Evolutionary conservation across 2,888 invertebrate species (phyloP).

Genomic region (Pristionchus arcanus): DNA sequence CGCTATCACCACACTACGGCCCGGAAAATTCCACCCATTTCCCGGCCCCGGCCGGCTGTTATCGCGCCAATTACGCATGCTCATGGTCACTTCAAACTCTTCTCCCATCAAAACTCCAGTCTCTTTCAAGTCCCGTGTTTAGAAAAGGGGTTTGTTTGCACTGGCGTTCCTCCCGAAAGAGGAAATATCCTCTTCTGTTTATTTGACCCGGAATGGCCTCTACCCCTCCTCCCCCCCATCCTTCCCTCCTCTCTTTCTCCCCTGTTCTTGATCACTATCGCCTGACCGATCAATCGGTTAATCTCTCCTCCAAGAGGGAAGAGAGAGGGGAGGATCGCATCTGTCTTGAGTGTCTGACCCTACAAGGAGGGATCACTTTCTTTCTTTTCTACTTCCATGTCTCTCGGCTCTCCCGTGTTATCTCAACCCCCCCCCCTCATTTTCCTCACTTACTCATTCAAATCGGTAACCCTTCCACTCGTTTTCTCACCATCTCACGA

Average conservation of each 20-base stretch:
- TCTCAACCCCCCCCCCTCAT: background rate
- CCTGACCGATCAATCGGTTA: slow-evolving; percentile 8
- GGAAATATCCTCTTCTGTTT: background rate
- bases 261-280: slow-evolving; percentile 1
- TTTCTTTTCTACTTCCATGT: background rate
- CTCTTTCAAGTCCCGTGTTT: background rate
- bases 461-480: background rate
- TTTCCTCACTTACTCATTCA: background rate
- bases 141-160: background rate
- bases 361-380: background rate
- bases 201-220: slow-evolving; percentile 20
- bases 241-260: background rate
- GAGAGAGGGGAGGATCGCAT: background rate
- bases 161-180: background rate
- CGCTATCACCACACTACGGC: background rate
- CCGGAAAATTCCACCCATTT: background rate
- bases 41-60: background rate
- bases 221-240: background rate
- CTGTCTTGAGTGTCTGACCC: background rate
- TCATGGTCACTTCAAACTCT: background rate
- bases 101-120: background rate
- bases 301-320: slow-evolving; percentile 5
- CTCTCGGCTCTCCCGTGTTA: background rate
- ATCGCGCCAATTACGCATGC: background rate
- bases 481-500: background rate